A percentile compares a stretch with the other conserved stretches of the same genome.
Conservation (phyloP, 2,113 vertebrate genomes). For the Chauna torquata region DNA sequence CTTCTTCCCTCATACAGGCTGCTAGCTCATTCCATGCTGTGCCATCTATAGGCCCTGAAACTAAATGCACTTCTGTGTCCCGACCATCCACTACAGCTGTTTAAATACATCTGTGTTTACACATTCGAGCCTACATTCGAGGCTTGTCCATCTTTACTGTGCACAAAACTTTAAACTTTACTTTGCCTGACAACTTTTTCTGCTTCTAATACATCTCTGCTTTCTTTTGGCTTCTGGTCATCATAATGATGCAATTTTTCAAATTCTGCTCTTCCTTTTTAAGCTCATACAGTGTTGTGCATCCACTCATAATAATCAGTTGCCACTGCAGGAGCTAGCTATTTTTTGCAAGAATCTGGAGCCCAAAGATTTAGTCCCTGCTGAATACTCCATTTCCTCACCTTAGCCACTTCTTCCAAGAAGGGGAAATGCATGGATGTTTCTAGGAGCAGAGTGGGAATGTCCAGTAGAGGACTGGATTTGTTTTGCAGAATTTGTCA, state of each 20-base stretch:
- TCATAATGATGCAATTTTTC: neutral
- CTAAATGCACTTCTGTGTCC: neutral
- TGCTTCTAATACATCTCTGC: neutral
- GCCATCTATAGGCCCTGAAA: neutral
- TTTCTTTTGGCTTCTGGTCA: neutral
- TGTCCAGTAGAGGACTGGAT: neutral
- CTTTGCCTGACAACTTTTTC: neutral
- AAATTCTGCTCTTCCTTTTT: neutral
- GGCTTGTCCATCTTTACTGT: neutral
- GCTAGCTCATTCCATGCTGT: neutral
- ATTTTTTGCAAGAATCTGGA: neutral
- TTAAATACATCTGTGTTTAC: neutral
- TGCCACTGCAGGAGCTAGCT: neutral
- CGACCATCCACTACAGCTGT: neutral
- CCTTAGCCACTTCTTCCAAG: neutral
- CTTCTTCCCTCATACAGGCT: neutral
- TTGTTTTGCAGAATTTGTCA: neutral
- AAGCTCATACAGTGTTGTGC: fast-evolving
- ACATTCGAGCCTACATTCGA: neutral
- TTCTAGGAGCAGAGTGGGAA: neutral
- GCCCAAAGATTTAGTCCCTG: neutral
- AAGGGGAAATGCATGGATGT: neutral
- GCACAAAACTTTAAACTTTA: neutral
- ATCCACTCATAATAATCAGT: neutral
- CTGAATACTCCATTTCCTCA: neutral